Conservation (phyloP, 1,140 invertebrate species). For the Luehdorfia chinensis region DNA sequence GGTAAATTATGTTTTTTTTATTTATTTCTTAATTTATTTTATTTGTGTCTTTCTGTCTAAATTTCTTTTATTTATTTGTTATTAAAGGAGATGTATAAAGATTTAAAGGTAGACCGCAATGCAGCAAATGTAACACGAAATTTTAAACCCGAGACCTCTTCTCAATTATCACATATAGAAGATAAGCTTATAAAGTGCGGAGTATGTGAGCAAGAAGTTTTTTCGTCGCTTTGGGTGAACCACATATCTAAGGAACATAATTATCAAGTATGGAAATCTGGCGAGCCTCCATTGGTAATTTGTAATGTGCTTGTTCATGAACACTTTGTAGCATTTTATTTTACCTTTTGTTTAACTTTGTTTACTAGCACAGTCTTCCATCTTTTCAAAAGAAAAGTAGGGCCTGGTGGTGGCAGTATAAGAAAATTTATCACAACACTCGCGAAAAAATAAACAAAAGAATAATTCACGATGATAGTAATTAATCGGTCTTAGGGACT, state of each 20-base stretch:
- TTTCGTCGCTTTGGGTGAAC: slow-evolving; percentile 28
- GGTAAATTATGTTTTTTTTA: neutral
- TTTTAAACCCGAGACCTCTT: neutral
- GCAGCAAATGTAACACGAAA: too few relatives aligned
- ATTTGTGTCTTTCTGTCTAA: neutral
- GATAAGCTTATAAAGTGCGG: slow-evolving; percentile 26
- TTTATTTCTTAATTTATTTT: neutral
- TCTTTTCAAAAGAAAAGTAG: slow-evolving; percentile 7
- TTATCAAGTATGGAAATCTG: slow-evolving; percentile 32
- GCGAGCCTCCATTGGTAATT: slow-evolving; percentile 27
- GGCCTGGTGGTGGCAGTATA: too few relatives aligned
- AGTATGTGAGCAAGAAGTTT: slow-evolving; percentile 39
- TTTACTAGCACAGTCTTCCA: too few relatives aligned
- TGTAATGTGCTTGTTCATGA: too few relatives aligned
- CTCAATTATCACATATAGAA: too few relatives aligned
- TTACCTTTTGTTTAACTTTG: too few relatives aligned
- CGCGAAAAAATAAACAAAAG: too few relatives aligned
- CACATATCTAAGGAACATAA: slow-evolving; percentile 32
- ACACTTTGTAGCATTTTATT: too few relatives aligned
- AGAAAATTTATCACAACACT: too few relatives aligned
- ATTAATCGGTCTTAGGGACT: too few relatives aligned
- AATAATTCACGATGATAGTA: too few relatives aligned
- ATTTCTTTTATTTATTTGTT: neutral
- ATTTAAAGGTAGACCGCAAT: too few relatives aligned
- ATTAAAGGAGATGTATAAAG: neutral